Evolutionary conservation across 1,140 invertebrate genomes (phyloP).

Genomic region (Rhynchophorus ferrugineus): DNA sequence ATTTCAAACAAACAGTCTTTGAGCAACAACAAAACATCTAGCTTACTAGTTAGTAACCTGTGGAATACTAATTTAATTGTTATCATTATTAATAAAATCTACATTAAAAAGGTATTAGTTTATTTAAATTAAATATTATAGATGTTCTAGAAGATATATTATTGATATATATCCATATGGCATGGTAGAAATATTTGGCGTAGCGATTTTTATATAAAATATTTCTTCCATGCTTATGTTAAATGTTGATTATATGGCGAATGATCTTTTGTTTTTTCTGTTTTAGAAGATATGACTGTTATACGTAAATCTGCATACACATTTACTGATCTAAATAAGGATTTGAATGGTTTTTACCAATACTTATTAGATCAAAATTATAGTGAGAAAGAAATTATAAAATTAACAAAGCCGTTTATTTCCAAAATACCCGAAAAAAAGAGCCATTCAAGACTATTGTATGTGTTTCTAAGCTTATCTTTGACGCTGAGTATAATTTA

Average conservation of each 20-base stretch:
- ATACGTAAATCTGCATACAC: slow-evolving; percentile 4
- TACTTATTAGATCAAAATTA: slow-evolving; percentile 62
- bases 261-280: not conserved
- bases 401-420: slow-evolving; percentile 44
- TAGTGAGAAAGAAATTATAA: slow-evolving; percentile 57
- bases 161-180: too few species aligned
- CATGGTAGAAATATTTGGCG: too few species aligned
- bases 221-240: too few species aligned
- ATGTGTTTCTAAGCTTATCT: not conserved
- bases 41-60: too few species aligned
- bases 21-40: too few species aligned
- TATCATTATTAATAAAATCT: too few species aligned
- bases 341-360: slow-evolving; percentile 52
- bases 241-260: too few species aligned
- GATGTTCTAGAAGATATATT: too few species aligned
- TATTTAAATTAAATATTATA: too few species aligned
- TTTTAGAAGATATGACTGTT: not conserved
- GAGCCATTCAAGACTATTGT: not conserved
- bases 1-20: not conserved
- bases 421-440: not conserved
- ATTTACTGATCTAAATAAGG: slow-evolving; percentile 40
- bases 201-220: too few species aligned
- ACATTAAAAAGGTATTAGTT: too few species aligned
- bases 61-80: too few species aligned
- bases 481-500: slow-evolving; percentile 31